Evolutionary conservation across 2,797 vertebrate species (phyloP).

Genomic region (Xiphophorus birchmanni): DNA sequence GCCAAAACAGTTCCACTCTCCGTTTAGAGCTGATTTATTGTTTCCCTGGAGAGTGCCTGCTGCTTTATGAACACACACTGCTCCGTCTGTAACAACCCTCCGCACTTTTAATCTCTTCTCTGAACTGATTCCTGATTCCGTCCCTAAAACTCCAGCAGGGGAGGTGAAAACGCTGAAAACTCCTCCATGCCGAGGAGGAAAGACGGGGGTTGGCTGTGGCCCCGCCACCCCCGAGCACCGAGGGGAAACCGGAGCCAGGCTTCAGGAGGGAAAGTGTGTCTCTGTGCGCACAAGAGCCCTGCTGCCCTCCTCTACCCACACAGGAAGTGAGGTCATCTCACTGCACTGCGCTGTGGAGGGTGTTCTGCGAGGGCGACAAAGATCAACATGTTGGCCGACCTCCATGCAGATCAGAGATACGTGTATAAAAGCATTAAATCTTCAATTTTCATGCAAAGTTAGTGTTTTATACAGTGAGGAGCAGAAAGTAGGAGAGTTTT

Average conservation of each 20-base stretch:
- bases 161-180: constrained; percentile 74
- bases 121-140: constrained; percentile 67
- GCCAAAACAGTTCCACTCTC: constrained; percentile 76
- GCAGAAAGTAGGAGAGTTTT: constrained; percentile 1
- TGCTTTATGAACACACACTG: constrained; percentile 72
- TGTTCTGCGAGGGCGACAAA: constrained; percentile 66
- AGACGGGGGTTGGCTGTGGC: constrained; percentile 50
- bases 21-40: constrained; percentile 77
- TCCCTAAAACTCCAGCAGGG: constrained; percentile 60
- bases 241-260: constrained; percentile 72
- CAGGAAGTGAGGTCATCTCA: constrained; percentile 81
- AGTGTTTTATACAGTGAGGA: constrained; percentile 19
- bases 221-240: constrained; percentile 51
- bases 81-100: constrained; percentile 51
- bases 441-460: constrained; percentile 24
- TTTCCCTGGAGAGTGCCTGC: constrained; percentile 78
- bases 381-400: constrained; percentile 69
- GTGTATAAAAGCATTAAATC: constrained; percentile 16
- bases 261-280: constrained; percentile 50
- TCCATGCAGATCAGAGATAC: constrained; percentile 38
- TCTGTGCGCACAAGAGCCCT: constrained; percentile 54
- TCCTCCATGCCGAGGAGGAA: constrained; percentile 46
- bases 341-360: constrained; percentile 62
- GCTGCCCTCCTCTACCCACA: constrained; percentile 77
- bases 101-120: constrained; percentile 78